Conservation (phyloP, 1,140 invertebrate species). For the Dreissena rostriformis region DNA sequence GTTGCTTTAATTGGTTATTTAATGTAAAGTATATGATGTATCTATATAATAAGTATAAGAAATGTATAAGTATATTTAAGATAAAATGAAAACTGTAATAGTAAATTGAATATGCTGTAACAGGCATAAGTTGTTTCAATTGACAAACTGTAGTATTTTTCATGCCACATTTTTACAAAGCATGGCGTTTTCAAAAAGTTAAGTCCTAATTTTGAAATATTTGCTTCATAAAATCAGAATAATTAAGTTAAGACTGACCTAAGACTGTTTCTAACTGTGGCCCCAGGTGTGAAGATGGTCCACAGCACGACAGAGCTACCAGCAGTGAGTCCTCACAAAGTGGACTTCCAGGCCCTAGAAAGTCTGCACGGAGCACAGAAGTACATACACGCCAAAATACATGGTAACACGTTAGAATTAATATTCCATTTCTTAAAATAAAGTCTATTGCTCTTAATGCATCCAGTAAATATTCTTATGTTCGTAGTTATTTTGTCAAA, state of each 20-base stretch:
- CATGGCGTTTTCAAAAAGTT: no score
- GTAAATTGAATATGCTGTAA: no score
- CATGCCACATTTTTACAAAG: no score
- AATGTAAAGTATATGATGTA: not conserved
- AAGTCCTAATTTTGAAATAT: no score
- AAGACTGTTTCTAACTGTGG: slow-evolving; percentile 3
- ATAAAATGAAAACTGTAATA: not conserved
- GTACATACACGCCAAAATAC: slow-evolving; percentile 60
- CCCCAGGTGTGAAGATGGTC: slow-evolving; percentile 54
- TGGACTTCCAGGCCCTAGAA: slow-evolving; percentile 52
- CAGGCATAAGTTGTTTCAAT: no score
- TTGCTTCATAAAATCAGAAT: no score
- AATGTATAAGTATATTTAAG: not conserved
- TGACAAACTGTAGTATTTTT: no score
- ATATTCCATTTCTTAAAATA: no score
- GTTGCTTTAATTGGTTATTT: not conserved
- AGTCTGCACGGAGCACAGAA: slow-evolving; percentile 25
- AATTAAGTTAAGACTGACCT: no score
- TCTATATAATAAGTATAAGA: not conserved
- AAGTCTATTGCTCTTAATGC: no score
- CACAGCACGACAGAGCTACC: slow-evolving; percentile 56
- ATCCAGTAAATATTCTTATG: no score
- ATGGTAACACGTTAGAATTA: slow-evolving; percentile 49
- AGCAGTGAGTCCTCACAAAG: slow-evolving; percentile 38
- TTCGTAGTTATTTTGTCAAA: no score